A percentile compares a stretch with the other conserved stretches of the same genome.
Evolutionary conservation across 2,113 vertebrate genomes (phyloP).

Genomic region (Equus quagga): DNA sequence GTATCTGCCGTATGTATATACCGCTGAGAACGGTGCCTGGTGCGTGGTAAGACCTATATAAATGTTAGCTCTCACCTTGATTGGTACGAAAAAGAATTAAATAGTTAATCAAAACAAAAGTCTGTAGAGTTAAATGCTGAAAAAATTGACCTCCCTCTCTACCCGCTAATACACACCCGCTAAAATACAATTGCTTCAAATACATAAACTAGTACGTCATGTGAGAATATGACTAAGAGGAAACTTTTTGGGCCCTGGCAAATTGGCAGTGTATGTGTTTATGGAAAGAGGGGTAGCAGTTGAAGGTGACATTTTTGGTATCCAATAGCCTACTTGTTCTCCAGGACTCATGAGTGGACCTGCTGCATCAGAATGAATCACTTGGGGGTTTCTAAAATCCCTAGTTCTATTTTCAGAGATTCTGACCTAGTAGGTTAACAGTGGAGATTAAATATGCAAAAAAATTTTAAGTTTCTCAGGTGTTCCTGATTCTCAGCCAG

Average conservation of each 20-base stretch:
- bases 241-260: not conserved
- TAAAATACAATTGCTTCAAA: not conserved
- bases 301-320: not conserved
- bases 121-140: not conserved
- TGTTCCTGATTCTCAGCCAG: not conserved
- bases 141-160: not conserved
- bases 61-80: not conserved
- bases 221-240: not conserved
- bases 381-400: not conserved
- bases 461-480: not conserved
- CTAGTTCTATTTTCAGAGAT: not conserved
- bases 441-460: not conserved
- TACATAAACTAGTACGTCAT: not conserved
- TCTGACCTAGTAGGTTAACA: not conserved
- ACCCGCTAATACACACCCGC: not conserved
- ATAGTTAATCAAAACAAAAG: not conserved
- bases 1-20: not conserved
- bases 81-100: not conserved
- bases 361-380: not conserved
- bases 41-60: not conserved
- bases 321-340: not conserved
- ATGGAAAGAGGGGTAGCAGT: not conserved
- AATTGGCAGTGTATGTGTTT: not conserved
- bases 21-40: not conserved
- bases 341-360: not conserved